A percentile compares a stretch with the other conserved stretches of the same genome.
phyloP scores from a whole-genome alignment of 1,140 invertebrate genomes.

The Scylla paramamosain region DNA sequence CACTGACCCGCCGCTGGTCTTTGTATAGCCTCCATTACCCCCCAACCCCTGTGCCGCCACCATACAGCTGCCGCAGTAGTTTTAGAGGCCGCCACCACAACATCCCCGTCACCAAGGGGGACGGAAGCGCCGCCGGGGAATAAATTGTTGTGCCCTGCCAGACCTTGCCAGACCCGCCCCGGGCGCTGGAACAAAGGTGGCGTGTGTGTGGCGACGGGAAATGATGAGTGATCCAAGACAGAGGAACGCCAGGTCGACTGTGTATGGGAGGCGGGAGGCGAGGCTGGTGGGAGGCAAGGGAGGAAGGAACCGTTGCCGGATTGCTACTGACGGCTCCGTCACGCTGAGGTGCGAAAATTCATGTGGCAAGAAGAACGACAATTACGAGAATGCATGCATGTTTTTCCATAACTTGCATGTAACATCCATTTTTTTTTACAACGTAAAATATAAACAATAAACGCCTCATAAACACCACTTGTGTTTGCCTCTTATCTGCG shows the following conservation, averaged over 20 bases:
- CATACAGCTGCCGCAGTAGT: not conserved
- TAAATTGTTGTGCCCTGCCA: not conserved
- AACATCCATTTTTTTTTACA: too few species aligned
- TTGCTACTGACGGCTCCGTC: too few species aligned
- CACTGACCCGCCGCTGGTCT: not conserved
- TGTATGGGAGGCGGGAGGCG: not conserved
- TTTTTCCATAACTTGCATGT: too few species aligned
- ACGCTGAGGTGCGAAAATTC: too few species aligned
- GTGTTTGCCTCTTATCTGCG: too few species aligned
- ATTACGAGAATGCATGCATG: too few species aligned
- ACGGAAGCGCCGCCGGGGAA: constrained; percentile 34
- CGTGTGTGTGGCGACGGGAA: constrained; percentile 31
- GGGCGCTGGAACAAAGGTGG: constrained; percentile 21
- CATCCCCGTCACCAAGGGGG: not conserved
- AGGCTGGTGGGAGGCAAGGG: not conserved
- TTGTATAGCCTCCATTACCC: not conserved
- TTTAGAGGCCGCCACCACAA: not conserved
- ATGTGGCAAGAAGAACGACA: too few species aligned
- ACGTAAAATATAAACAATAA: too few species aligned
- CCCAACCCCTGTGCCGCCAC: not conserved
- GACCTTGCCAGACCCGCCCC: not conserved
- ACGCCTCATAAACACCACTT: too few species aligned
- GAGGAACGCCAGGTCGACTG: not conserved
- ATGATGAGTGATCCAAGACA: constrained; percentile 11
- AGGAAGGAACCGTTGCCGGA: not conserved